A percentile compares a stretch with the other conserved stretches of the same genome.
phyloP scores from a whole-genome alignment of 2,797 vertebrate species.

The Micrastur ruficollis region DNA sequence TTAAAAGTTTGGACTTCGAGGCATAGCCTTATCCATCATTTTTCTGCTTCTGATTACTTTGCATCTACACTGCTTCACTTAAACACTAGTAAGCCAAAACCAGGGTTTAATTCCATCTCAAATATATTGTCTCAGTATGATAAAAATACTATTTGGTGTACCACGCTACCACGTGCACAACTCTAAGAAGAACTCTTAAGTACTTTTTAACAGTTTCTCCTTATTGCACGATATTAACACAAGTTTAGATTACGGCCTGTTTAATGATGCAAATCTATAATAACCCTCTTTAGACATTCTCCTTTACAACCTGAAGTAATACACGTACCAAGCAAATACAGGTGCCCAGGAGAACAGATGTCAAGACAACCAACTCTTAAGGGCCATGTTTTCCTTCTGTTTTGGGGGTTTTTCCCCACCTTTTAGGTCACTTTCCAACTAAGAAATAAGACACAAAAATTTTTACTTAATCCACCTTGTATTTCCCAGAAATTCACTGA shows the following conservation, averaged over 20 bases:
- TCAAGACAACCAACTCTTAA: background rate
- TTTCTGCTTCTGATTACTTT: background rate
- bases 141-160: background rate
- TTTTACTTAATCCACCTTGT: background rate
- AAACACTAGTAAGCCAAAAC: background rate
- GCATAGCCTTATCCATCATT: background rate
- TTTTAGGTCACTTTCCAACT: background rate
- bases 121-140: background rate
- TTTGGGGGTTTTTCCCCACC: background rate
- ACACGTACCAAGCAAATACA: background rate
- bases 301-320: background rate
- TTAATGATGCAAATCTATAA: background rate
- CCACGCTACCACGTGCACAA: background rate
- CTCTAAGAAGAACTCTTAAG: background rate
- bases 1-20: background rate
- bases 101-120: background rate
- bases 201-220: background rate
- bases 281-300: background rate
- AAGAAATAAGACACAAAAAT: background rate
- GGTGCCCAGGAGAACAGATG: background rate
- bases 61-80: background rate
- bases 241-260: background rate
- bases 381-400: background rate
- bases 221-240: background rate
- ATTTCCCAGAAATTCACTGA: background rate